Evolutionary conservation across 2,113 vertebrate genomes (phyloP).

Genomic region (Dasyurus viverrinus): DNA sequence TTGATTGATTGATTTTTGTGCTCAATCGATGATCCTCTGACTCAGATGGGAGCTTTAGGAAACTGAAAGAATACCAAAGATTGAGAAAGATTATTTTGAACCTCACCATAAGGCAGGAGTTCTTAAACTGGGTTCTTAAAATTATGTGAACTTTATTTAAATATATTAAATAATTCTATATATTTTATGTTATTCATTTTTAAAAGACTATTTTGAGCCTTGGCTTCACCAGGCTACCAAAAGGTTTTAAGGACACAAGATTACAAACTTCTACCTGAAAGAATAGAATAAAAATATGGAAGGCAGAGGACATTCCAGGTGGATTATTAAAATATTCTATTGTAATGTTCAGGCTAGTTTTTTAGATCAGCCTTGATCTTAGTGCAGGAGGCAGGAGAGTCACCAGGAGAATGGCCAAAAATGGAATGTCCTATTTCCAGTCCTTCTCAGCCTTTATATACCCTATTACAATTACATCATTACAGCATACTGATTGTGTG

Average conservation of each 20-base stretch:
- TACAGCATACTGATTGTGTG: no score
- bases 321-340: not conserved
- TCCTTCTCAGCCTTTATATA: no score
- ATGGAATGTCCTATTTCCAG: no score
- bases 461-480: no score
- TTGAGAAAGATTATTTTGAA: not conserved
- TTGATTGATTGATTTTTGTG: not conserved
- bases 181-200: not conserved
- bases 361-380: no score
- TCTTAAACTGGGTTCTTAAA: not conserved
- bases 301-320: not conserved
- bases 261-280: not conserved
- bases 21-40: not conserved
- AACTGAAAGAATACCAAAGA: not conserved
- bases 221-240: not conserved
- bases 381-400: no score
- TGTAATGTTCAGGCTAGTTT: no score
- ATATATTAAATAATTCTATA: no score
- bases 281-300: not conserved
- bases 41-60: not conserved
- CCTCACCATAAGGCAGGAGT: not conserved
- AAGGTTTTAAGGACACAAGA: not conserved
- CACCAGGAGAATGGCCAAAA: no score
- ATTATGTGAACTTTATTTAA: not conserved
- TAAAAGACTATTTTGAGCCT: not conserved